Conservation (phyloP, 2,113 vertebrate species). For the Pseudorasbora parva region DNA sequence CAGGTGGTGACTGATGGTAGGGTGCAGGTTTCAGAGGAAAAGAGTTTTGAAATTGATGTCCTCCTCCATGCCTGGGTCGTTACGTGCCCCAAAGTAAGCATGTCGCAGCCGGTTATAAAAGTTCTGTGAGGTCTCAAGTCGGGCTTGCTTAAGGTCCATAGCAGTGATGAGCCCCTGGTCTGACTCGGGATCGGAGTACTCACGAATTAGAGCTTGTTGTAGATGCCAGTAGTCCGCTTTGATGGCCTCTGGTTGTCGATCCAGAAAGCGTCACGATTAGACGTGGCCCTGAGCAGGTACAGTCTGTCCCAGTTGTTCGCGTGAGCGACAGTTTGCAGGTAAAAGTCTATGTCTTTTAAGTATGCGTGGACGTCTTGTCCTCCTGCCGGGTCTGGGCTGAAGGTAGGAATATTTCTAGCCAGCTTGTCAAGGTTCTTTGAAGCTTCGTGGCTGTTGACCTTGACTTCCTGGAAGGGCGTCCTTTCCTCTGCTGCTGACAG, state of each 20-base stretch:
- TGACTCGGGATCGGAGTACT: neutral
- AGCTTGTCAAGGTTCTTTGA: neutral
- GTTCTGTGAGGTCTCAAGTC: neutral
- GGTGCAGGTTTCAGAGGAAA: neutral
- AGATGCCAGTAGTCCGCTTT: no score
- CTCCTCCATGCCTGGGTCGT: neutral
- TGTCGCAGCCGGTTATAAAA: neutral
- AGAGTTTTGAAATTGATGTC: neutral
- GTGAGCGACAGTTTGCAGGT: no score
- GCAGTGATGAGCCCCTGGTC: neutral
- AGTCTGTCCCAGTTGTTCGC: no score
- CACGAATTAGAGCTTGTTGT: neutral
- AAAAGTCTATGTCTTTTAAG: no score
- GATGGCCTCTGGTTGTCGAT: no score
- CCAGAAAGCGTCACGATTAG: no score
- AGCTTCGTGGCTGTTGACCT: no score
- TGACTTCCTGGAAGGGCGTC: neutral
- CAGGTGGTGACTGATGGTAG: neutral
- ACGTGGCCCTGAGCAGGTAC: no score
- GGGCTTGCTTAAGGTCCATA: neutral
- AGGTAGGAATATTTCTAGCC: neutral
- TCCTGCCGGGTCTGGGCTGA: neutral
- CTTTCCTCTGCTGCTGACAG: neutral
- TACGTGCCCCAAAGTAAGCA: neutral
- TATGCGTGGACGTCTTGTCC: neutral